phyloP scores from a whole-genome alignment of 2,888 invertebrate genomes.

The Zele albiditarsus region DNA sequence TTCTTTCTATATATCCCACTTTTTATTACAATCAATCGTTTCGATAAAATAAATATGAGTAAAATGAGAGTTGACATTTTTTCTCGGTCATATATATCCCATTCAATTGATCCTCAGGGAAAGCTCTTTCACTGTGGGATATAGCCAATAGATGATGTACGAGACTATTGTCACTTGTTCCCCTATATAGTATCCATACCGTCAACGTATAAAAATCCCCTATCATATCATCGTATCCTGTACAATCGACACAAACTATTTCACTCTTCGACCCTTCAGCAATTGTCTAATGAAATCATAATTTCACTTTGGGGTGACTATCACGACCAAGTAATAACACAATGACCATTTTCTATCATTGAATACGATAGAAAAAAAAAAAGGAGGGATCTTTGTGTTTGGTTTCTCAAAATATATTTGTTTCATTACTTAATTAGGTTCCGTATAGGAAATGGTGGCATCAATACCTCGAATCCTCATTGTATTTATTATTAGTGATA shows the following conservation, averaged over 20 bases:
- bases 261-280: constrained; percentile 50
- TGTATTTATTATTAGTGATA: too few relatives aligned
- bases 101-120: not conserved
- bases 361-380: not conserved
- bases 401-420: too few relatives aligned
- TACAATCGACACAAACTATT: constrained; percentile 55
- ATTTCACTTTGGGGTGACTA: constrained; percentile 55
- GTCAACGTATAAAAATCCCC: constrained; percentile 47
- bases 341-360: not conserved
- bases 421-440: too few relatives aligned
- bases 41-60: not conserved
- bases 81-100: not conserved
- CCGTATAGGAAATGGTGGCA: too few relatives aligned
- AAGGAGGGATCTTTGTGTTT: too few relatives aligned
- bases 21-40: not conserved
- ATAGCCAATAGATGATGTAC: constrained; percentile 41
- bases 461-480: too few relatives aligned
- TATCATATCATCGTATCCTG: constrained; percentile 50
- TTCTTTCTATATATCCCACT: not conserved
- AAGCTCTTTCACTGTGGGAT: not conserved
- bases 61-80: not conserved
- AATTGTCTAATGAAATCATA: constrained; percentile 58
- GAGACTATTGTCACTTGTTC: constrained; percentile 44
- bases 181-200: constrained; percentile 31
- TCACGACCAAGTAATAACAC: constrained; percentile 38